Evolutionary conservation across 2,888 invertebrate genomes (phyloP).

Genomic region (Tenthredo amoena): DNA sequence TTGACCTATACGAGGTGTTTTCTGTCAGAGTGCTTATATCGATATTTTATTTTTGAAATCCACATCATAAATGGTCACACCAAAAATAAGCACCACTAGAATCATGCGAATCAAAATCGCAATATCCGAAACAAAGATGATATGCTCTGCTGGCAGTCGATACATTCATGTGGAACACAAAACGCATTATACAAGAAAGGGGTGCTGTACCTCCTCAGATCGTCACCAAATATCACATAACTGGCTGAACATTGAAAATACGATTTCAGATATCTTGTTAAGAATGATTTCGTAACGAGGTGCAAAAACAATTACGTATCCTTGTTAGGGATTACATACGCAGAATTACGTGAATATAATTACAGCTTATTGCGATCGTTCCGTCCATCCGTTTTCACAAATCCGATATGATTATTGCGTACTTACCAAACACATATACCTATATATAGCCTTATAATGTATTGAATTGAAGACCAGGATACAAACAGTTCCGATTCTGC

Average conservation of each 20-base stretch:
- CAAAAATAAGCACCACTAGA: neutral
- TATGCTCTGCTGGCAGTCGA: neutral
- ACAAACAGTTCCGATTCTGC: neutral
- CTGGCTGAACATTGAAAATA: neutral
- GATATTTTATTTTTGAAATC: neutral
- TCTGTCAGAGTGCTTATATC: neutral
- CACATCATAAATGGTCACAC: neutral
- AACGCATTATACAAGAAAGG: neutral
- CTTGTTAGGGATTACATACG: neutral
- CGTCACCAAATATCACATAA: conserved; percentile 6
- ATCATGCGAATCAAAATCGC: neutral
- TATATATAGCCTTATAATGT: neutral
- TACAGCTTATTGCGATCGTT: neutral
- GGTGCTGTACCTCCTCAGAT: neutral
- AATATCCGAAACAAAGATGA: neutral
- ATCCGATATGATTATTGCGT: conserved; percentile 6
- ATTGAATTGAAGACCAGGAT: neutral
- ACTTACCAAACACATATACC: neutral
- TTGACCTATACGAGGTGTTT: neutral
- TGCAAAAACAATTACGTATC: neutral
- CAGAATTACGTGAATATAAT: neutral
- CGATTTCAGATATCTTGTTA: neutral
- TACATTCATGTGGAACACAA: neutral
- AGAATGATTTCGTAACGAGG: neutral
- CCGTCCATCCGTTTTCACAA: neutral